Percentiles rank a stretch among this genome's conserved stretches.
These are phyloP conservation scores for Pristis pectinata DNA, from an alignment of 2,797 vertebrate genomes.

Conservation along the genomic window DNA sequence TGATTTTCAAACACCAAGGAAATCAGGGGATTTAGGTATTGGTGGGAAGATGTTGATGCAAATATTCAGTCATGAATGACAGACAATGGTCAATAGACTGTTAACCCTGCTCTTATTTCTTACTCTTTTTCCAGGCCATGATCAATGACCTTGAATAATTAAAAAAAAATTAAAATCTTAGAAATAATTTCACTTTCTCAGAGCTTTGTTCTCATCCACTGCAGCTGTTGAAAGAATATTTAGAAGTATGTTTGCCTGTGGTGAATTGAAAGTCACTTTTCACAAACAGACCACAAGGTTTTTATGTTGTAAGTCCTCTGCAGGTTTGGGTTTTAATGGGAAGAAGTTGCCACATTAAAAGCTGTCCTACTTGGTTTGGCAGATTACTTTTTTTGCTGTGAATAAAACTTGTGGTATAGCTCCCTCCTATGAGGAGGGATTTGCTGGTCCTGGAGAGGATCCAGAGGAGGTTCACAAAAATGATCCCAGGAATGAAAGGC, in stretches of 20 bases:
- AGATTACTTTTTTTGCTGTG: not conserved
- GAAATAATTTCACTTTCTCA: not conserved
- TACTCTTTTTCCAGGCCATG: not conserved
- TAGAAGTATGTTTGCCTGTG: not conserved
- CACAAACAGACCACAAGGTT: not conserved
- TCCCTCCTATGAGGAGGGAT: too few species aligned
- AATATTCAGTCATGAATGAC: too few species aligned
- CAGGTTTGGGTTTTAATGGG: not conserved
- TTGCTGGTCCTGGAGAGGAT: too few species aligned
- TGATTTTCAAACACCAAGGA: too few species aligned
- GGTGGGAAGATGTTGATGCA: too few species aligned
- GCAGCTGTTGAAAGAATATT: not conserved
- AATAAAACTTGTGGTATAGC: too few species aligned
- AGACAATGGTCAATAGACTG: too few species aligned
- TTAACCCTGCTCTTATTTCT: too few species aligned
- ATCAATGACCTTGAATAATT: not conserved
- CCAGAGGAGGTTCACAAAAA: too few species aligned
- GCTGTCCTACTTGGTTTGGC: not conserved
- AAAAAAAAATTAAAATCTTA: not conserved
- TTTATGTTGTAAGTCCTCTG: not conserved
- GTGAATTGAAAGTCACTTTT: not conserved
- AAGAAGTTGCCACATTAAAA: not conserved
- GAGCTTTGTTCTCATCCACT: not conserved
- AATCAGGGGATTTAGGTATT: too few species aligned
- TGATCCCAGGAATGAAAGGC: too few species aligned